Percentiles rank a stretch among this genome's conserved stretches.
Evolutionary conservation across 1,140 invertebrate genomes (phyloP).

Genomic region (Meloidogyne exigua): DNA sequence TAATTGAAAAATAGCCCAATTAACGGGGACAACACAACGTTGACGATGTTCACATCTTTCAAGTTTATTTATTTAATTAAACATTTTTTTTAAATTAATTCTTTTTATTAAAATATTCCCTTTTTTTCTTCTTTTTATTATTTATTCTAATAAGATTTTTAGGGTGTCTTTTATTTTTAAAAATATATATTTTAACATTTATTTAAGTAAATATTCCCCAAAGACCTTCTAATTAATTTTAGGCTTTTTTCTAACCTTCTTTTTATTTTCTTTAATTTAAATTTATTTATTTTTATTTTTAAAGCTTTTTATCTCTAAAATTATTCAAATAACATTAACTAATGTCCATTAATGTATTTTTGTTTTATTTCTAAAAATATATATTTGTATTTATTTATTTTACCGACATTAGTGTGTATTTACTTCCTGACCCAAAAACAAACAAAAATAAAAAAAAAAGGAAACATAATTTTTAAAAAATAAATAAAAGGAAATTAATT

Average conservation of each 20-base stretch:
- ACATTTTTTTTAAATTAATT: too few relatives aligned
- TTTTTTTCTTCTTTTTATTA: too few relatives aligned
- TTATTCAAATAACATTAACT: background rate
- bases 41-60: slow-evolving; percentile 27
- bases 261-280: background rate
- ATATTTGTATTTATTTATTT: too few relatives aligned
- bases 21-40: slow-evolving; percentile 22
- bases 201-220: too few relatives aligned
- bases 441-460: background rate
- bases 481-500: too few relatives aligned
- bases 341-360: background rate
- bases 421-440: background rate
- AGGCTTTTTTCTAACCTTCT: slow-evolving; percentile 1
- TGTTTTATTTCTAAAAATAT: background rate
- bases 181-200: too few relatives aligned
- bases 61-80: background rate
- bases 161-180: too few relatives aligned
- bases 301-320: too few relatives aligned
- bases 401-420: background rate
- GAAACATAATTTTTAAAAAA: background rate
- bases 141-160: too few relatives aligned
- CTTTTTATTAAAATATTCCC: too few relatives aligned
- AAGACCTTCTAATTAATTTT: too few relatives aligned
- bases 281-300: too few relatives aligned
- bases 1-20: slow-evolving; percentile 16